These are phyloP conservation scores for Bubo bubo DNA, from an alignment of 2,113 vertebrate species.

Conservation along the genomic window DNA sequence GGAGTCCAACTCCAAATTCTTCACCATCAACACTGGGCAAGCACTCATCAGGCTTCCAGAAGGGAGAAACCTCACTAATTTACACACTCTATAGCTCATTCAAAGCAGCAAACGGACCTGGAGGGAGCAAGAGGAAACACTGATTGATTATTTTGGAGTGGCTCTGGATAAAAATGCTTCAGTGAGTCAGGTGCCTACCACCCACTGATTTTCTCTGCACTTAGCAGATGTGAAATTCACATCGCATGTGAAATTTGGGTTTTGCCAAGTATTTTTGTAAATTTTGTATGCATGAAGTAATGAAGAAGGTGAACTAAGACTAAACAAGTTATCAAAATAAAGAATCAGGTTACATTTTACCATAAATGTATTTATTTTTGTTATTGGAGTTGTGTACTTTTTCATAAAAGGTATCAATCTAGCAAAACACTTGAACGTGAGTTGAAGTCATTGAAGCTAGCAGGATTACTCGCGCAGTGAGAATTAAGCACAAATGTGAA, in stretches of 20 bases:
- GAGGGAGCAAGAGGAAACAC: slow-evolving; percentile 1
- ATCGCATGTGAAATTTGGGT: neutral
- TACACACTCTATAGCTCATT: neutral
- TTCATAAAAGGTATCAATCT: slow-evolving; percentile 39
- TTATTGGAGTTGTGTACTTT: slow-evolving; percentile 2
- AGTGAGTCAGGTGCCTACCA: slow-evolving; percentile 28
- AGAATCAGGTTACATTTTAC: slow-evolving; percentile 34
- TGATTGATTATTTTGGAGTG: slow-evolving; percentile 27
- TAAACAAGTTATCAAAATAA: slow-evolving; percentile 5
- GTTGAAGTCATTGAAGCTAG: slow-evolving; percentile 21
- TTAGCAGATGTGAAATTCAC: neutral
- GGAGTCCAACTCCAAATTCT: slow-evolving; percentile 30
- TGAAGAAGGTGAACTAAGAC: neutral
- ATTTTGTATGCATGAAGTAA: neutral
- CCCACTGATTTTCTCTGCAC: neutral
- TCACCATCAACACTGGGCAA: slow-evolving; percentile 22
- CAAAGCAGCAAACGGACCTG: neutral
- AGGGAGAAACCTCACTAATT: neutral
- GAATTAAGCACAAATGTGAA: slow-evolving; percentile 28
- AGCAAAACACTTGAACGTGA: slow-evolving; percentile 52
- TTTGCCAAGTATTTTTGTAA: neutral
- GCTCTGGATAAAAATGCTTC: neutral
- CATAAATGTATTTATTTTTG: slow-evolving; percentile 62
- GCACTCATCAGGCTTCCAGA: slow-evolving; percentile 19
- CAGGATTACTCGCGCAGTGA: neutral